Conservation (phyloP, 2,113 vertebrate species). For the Plotosus lineatus region DNA sequence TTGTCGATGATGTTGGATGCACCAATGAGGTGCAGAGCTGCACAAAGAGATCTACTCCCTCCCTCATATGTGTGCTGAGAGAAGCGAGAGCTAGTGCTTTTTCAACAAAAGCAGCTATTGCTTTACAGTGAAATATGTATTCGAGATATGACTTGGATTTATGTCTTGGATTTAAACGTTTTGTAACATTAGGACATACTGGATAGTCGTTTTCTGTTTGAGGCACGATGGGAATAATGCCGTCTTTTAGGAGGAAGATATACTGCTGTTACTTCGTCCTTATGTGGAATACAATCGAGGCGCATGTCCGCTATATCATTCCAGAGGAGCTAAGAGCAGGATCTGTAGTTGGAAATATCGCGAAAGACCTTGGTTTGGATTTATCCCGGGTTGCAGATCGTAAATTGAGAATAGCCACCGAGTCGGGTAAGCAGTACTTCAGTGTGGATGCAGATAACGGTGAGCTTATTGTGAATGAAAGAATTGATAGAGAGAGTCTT, state of each 20-base stretch:
- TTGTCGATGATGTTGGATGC: slow-evolving; percentile 33
- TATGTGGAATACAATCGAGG: slow-evolving; percentile 61
- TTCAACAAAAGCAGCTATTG: slow-evolving; percentile 20
- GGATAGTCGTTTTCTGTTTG: slow-evolving; percentile 34
- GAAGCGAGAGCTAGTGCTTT: slow-evolving; percentile 32
- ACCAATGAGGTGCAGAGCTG: slow-evolving; percentile 69
- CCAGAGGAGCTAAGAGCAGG: slow-evolving; percentile 72
- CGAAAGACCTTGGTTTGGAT: slow-evolving; percentile 77
- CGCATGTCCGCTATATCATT: slow-evolving; percentile 70
- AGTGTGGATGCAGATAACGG: slow-evolving; percentile 62
- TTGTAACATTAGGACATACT: slow-evolving; percentile 28
- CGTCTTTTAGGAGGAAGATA: slow-evolving; percentile 51
- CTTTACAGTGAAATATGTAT: slow-evolving; percentile 29
- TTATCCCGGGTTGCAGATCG: slow-evolving; percentile 73
- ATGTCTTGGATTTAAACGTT: not conserved
- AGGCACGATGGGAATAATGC: slow-evolving; percentile 38
- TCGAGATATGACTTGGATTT: slow-evolving; percentile 11
- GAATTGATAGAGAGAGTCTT: slow-evolving; percentile 66
- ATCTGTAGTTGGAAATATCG: slow-evolving; percentile 72
- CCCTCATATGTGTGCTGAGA: slow-evolving; percentile 58
- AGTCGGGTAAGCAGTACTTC: slow-evolving; percentile 78
- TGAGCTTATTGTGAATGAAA: slow-evolving; percentile 60
- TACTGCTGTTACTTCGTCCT: slow-evolving; percentile 59
- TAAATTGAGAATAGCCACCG: slow-evolving; percentile 74
- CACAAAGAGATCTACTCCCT: slow-evolving; percentile 71